A percentile compares a stretch with the other conserved stretches of the same genome.
Conservation (phyloP, 1,140 invertebrate species). For the Drosophila auraria region DNA sequence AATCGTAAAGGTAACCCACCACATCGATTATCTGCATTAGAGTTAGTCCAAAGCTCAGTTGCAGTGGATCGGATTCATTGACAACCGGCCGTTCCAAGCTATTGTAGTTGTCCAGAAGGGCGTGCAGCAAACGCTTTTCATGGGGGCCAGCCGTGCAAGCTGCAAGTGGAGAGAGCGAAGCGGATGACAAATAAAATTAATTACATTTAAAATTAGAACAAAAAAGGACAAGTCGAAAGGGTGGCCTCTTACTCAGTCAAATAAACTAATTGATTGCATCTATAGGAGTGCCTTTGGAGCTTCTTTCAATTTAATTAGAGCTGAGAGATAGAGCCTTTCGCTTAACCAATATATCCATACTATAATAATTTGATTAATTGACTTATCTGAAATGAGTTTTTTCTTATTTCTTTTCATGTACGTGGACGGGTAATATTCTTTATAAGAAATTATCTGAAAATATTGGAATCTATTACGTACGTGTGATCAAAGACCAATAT, state of each 20-base stretch:
- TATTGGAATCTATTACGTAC: too few relatives aligned
- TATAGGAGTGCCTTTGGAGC: neutral
- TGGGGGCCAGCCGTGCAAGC: conserved; percentile 93
- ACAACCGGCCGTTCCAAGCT: conserved; percentile 97
- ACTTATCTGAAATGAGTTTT: too few relatives aligned
- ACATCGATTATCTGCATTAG: conserved; percentile 99
- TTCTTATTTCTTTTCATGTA: too few relatives aligned
- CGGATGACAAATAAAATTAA: neutral
- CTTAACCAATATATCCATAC: too few relatives aligned
- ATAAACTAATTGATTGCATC: neutral
- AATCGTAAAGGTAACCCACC: conserved; percentile 89
- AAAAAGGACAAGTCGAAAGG: neutral
- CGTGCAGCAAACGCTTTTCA: conserved; percentile 96
- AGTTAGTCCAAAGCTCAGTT: conserved; percentile 97
- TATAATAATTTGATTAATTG: neutral
- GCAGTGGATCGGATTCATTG: conserved; percentile 97
- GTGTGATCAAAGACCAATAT: too few relatives aligned
- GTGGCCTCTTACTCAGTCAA: neutral
- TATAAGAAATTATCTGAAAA: too few relatives aligned
- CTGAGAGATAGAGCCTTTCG: neutral
- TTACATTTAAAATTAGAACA: conserved; percentile 9
- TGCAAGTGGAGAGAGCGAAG: conserved; percentile 85
- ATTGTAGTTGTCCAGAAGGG: conserved; percentile 97
- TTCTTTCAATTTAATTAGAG: neutral
- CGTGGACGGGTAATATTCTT: too few relatives aligned